phyloP scores from a whole-genome alignment of 2,797 vertebrate genomes.

The Trachops cirrhosus region DNA sequence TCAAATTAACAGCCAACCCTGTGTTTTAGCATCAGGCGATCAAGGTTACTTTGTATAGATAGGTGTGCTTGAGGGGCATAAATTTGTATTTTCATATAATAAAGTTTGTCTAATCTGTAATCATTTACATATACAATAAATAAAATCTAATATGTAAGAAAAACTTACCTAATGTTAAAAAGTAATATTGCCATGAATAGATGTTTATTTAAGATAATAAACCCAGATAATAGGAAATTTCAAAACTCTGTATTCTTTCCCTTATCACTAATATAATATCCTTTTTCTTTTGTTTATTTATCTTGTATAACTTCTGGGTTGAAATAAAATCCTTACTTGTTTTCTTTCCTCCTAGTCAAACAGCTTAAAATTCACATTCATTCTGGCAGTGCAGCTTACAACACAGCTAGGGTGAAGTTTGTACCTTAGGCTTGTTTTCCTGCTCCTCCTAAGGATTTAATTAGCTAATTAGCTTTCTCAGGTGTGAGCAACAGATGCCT shows the following conservation, averaged over 20 bases:
- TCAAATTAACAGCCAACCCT: neutral
- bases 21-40: neutral
- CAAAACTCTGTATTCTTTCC: neutral
- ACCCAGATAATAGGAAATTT: neutral
- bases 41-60: neutral
- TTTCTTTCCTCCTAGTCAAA: neutral
- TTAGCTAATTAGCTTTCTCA: conserved; percentile 63
- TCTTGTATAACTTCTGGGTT: neutral
- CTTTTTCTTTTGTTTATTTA: neutral
- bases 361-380: neutral
- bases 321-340: neutral
- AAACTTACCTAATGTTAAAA: neutral
- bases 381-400: neutral
- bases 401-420: neutral
- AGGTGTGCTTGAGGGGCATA: neutral
- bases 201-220: neutral
- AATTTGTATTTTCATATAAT: neutral
- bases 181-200: neutral
- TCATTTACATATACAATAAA: neutral
- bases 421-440: conserved; percentile 29
- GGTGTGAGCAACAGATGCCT: conserved; percentile 59
- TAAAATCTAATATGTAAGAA: neutral
- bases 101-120: neutral
- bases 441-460: conserved; percentile 54
- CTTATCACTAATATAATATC: neutral